Evolutionary conservation across 2,113 vertebrate genomes (phyloP).

Genomic region (Probosciger aterrimus): DNA sequence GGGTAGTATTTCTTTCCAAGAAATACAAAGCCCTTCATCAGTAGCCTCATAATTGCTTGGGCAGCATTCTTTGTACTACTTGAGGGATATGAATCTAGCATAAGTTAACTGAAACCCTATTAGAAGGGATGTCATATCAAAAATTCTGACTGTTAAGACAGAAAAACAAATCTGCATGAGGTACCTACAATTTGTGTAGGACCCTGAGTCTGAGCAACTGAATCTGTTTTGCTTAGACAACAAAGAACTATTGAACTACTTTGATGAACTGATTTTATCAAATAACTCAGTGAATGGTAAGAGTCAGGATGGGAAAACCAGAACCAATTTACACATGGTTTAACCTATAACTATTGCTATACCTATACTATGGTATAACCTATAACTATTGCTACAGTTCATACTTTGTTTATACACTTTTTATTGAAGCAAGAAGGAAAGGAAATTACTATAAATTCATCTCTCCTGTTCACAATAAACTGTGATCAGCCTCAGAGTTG

Average conservation of each 20-base stretch:
- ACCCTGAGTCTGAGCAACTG: not conserved
- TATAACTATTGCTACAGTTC: not conserved
- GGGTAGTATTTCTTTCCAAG: not conserved
- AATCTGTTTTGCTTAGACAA: not conserved
- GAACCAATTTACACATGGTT: accelerated
- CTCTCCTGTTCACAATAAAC: not conserved
- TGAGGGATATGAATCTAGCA: not conserved
- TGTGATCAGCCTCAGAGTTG: not conserved
- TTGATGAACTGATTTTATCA: not conserved
- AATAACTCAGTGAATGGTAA: not conserved
- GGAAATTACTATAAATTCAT: not conserved
- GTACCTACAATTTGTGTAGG: not conserved
- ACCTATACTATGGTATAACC: accelerated
- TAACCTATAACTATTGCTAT: not conserved
- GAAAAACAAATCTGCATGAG: not conserved
- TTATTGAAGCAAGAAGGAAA: not conserved
- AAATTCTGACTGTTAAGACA: not conserved
- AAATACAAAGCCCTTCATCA: not conserved
- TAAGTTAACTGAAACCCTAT: not conserved
- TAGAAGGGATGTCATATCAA: not conserved
- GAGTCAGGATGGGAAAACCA: accelerated
- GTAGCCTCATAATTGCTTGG: not conserved
- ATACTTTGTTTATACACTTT: not conserved
- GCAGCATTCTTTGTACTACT: not conserved
- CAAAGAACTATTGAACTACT: not conserved